Evolutionary conservation across 1,140 invertebrate genomes (phyloP).

Genomic region (Trichonephila inaurata): DNA sequence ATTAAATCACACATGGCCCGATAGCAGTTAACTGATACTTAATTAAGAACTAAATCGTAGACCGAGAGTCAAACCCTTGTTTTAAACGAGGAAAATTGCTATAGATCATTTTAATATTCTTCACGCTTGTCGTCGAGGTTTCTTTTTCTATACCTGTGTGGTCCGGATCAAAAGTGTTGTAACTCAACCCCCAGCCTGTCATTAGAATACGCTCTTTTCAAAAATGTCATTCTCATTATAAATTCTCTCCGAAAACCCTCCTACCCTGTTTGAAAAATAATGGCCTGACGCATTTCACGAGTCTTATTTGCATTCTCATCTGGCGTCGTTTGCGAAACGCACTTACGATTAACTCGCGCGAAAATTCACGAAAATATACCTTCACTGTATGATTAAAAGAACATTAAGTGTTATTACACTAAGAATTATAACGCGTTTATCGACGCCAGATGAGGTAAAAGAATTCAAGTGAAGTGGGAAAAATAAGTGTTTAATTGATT

Average conservation of each 20-base stretch:
- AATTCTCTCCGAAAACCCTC: constrained; percentile 31
- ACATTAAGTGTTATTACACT: constrained; percentile 70
- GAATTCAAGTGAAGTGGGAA: not conserved
- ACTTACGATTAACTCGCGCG: constrained; percentile 46
- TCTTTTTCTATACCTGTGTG: not conserved
- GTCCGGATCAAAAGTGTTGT: not conserved
- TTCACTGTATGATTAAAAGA: constrained; percentile 63
- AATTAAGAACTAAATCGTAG: not conserved
- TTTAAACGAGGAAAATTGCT: not conserved
- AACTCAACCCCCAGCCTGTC: not conserved
- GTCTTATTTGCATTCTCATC: constrained; percentile 60
- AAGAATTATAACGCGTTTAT: constrained; percentile 55
- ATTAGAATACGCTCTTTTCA: constrained; percentile 24
- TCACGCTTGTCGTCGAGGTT: not conserved
- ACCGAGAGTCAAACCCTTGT: not conserved
- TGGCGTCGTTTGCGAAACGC: constrained; percentile 14
- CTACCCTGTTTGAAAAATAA: constrained; percentile 67
- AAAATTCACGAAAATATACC: constrained; percentile 51
- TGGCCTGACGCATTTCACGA: not conserved
- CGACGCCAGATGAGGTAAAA: not conserved
- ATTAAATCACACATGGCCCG: not conserved
- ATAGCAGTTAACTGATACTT: constrained; percentile 6
- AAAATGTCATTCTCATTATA: constrained; percentile 61
- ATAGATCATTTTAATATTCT: not conserved
- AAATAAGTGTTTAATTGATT: not conserved